Conservation (phyloP, 1,140 invertebrate genomes). For the Drosophila auraria region DNA sequence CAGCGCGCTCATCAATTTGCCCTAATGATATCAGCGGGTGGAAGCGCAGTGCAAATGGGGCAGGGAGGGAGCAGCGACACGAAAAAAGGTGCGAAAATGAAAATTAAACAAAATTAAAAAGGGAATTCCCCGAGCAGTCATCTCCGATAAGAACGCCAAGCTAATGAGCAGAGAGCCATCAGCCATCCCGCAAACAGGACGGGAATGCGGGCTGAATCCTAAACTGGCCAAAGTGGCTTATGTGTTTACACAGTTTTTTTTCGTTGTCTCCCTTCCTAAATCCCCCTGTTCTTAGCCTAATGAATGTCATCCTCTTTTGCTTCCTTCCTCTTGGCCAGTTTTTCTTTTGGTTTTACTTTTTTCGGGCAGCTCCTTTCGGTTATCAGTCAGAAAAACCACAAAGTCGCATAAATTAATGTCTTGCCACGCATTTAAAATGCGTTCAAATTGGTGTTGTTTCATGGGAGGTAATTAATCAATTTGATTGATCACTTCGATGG, state of each 20-base stretch:
- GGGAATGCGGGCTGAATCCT: neutral
- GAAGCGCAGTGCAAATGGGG: neutral
- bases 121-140: constrained; percentile 53
- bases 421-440: constrained; percentile 69
- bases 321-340: constrained; percentile 14
- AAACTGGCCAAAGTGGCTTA: constrained; percentile 57
- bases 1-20: constrained; percentile 75
- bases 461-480: constrained; percentile 76
- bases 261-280: constrained; percentile 6
- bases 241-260: constrained; percentile 54
- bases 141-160: constrained; percentile 56
- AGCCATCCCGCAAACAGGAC: constrained; percentile 28
- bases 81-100: constrained; percentile 78
- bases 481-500: constrained; percentile 75
- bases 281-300: constrained; percentile 44
- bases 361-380: constrained; percentile 11
- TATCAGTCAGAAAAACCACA: constrained; percentile 57
- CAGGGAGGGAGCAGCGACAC: neutral
- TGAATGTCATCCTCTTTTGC: constrained; percentile 46
- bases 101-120: constrained; percentile 83
- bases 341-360: constrained; percentile 20
- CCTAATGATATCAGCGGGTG: constrained; percentile 73
- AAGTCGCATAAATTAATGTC: constrained; percentile 72
- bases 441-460: constrained; percentile 46
- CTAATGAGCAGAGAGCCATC: constrained; percentile 55